phyloP scores from a whole-genome alignment of 53 echinoderm and acorn worm genomes.

The Astropecten irregularis region DNA sequence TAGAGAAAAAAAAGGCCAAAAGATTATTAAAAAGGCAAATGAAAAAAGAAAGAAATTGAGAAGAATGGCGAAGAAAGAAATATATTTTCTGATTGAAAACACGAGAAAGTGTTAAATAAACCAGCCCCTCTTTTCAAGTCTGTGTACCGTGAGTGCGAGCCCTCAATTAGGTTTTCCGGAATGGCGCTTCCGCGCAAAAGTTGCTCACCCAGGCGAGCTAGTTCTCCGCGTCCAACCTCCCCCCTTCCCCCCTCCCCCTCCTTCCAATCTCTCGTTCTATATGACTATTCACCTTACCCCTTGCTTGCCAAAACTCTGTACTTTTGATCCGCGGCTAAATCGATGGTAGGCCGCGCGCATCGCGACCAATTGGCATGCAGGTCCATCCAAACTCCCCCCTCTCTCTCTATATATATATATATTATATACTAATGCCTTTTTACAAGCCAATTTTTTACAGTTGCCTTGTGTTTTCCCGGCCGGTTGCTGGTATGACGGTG shows the following conservation, averaged over 20 bases:
- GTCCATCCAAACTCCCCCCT: neutral
- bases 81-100: slow-evolving; percentile 42
- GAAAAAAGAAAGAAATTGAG: neutral
- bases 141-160: slow-evolving; percentile 30
- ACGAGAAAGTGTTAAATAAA: slow-evolving; percentile 60
- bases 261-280: neutral
- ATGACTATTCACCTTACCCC: slow-evolving; percentile 28
- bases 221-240: neutral
- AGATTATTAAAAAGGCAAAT: no score
- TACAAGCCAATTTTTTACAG: slow-evolving; percentile 48
- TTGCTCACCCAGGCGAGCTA: slow-evolving; percentile 50
- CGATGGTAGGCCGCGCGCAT: slow-evolving; percentile 19
- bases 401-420: no score
- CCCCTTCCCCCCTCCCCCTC: slow-evolving; percentile 14
- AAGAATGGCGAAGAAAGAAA: neutral
- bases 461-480: slow-evolving; percentile 16
- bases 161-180: slow-evolving; percentile 52
- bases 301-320: slow-evolving; percentile 33
- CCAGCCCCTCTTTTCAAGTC: slow-evolving; percentile 54
- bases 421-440: slow-evolving; percentile 22
- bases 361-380: neutral
- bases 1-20: neutral
- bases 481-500: neutral
- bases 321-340: slow-evolving; percentile 54
- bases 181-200: slow-evolving; percentile 44